These are phyloP conservation scores for Isaurus tuberculatus DNA, from an alignment of 92 coral and sea anemone species.

Conservation along the genomic window DNA sequence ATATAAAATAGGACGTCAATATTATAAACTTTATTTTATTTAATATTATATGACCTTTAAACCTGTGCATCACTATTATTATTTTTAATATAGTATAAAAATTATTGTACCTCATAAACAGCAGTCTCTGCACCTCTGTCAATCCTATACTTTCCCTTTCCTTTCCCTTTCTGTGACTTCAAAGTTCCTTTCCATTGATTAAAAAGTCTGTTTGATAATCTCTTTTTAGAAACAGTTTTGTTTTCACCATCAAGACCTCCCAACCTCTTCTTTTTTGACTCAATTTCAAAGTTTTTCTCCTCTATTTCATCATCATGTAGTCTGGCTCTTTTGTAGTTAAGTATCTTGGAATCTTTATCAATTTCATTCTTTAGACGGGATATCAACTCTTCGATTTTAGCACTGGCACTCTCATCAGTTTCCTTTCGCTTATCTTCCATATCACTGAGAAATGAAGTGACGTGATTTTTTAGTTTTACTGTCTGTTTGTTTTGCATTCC, in stretches of 20 bases:
- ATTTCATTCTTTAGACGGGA: slow-evolving; percentile 46
- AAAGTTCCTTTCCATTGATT: slow-evolving; percentile 48
- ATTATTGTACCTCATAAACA: slow-evolving; percentile 44
- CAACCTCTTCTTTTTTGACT: slow-evolving; percentile 44
- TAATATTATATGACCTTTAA: too few relatives aligned
- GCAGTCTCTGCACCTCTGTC: slow-evolving; percentile 68
- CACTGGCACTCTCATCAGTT: neutral
- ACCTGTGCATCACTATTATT: too few relatives aligned
- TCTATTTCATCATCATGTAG: slow-evolving; percentile 55
- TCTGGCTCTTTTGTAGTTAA: slow-evolving; percentile 45
- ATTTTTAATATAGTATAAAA: too few relatives aligned
- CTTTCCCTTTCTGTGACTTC: slow-evolving; percentile 56
- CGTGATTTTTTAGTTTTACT: slow-evolving; percentile 17
- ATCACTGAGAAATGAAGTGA: slow-evolving; percentile 51
- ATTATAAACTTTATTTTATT: too few relatives aligned
- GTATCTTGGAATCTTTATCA: slow-evolving; percentile 20
- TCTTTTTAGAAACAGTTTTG: neutral
- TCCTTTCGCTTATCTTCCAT: neutral
- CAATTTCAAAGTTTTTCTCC: slow-evolving; percentile 23
- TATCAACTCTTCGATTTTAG: slow-evolving; percentile 31
- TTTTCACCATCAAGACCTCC: slow-evolving; percentile 12
- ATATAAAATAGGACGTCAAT: too few relatives aligned
- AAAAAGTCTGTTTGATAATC: slow-evolving; percentile 23
- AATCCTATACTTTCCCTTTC: slow-evolving; percentile 46
- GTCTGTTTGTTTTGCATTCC: neutral